phyloP scores from a whole-genome alignment of 2,113 vertebrate genomes.

The Falcunculus frontatus region DNA sequence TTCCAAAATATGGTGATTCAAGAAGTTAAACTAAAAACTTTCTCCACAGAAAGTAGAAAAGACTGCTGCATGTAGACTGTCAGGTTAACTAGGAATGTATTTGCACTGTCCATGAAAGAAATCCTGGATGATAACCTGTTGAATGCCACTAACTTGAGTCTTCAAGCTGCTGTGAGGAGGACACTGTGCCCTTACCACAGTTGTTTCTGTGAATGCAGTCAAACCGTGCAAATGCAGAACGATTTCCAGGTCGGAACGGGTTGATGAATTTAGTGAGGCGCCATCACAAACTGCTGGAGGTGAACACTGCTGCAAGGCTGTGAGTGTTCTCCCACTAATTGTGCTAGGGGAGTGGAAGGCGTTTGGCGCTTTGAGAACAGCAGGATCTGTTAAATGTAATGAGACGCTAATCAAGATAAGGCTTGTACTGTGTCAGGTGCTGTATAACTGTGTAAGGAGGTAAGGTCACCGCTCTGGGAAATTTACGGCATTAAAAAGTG shows the following conservation, averaged over 20 bases:
- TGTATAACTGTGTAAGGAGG: neutral
- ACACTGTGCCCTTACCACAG: neutral
- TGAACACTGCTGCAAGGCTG: neutral
- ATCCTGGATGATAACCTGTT: neutral
- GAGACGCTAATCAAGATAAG: slow-evolving; percentile 17
- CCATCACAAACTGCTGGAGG: neutral
- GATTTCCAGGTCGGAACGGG: neutral
- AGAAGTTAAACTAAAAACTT: neutral
- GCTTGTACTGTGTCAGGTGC: neutral
- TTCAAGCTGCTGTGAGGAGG: neutral
- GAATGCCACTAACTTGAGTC: neutral
- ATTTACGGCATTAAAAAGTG: neutral
- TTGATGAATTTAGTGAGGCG: neutral
- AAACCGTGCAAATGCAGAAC: neutral
- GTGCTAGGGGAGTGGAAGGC: neutral
- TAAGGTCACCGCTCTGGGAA: neutral
- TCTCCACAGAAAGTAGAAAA: neutral
- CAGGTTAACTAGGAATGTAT: neutral
- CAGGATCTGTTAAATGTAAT: slow-evolving; percentile 29
- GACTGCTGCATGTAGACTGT: neutral
- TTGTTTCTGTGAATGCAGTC: neutral
- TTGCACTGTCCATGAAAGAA: neutral
- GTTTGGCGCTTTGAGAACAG: neutral
- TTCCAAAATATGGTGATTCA: neutral
- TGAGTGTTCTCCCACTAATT: neutral